A percentile compares a stretch with the other conserved stretches of the same genome.
Conservation (phyloP, 1,140 invertebrate species). For the Rhopalosiphum maidis region DNA sequence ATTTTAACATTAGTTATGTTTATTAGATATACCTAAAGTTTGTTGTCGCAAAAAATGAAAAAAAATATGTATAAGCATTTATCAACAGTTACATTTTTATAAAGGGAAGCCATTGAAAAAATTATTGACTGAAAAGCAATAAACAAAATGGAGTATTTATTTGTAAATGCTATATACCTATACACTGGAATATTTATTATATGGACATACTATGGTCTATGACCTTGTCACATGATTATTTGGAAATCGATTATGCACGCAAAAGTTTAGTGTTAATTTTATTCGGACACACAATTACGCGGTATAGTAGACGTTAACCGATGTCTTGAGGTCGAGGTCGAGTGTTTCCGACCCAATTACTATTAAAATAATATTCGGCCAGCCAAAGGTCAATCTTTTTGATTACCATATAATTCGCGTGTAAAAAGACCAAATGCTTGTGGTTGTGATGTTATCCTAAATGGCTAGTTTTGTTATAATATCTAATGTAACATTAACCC, state of each 20-base stretch:
- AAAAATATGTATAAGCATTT: neutral
- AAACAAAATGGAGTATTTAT: neutral
- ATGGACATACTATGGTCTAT: conserved; percentile 7
- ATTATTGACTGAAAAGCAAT: neutral
- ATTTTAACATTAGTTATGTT: neutral
- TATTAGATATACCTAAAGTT: neutral
- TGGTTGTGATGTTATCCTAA: conserved; percentile 36
- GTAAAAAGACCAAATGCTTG: neutral
- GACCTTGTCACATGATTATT: conserved; percentile 33
- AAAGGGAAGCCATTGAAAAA: neutral
- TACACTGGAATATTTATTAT: neutral
- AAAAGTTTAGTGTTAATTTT: conserved; percentile 28
- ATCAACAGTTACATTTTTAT: neutral
- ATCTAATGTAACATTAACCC: conserved; percentile 46
- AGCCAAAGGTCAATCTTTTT: conserved; percentile 29
- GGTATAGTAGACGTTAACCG: neutral
- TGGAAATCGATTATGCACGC: conserved; percentile 49
- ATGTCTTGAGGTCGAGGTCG: conserved; percentile 49
- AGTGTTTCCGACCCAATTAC: conserved; percentile 45
- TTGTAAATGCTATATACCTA: neutral
- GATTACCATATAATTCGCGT: conserved; percentile 53
- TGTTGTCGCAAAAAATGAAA: neutral
- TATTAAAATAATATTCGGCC: conserved; percentile 10
- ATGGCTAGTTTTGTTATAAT: conserved; percentile 34
- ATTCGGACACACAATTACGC: conserved; percentile 19